A percentile compares a stretch with the other conserved stretches of the same genome.
Evolutionary conservation across 1,140 invertebrate genomes (phyloP).

Genomic region (Bombus waltoni): DNA sequence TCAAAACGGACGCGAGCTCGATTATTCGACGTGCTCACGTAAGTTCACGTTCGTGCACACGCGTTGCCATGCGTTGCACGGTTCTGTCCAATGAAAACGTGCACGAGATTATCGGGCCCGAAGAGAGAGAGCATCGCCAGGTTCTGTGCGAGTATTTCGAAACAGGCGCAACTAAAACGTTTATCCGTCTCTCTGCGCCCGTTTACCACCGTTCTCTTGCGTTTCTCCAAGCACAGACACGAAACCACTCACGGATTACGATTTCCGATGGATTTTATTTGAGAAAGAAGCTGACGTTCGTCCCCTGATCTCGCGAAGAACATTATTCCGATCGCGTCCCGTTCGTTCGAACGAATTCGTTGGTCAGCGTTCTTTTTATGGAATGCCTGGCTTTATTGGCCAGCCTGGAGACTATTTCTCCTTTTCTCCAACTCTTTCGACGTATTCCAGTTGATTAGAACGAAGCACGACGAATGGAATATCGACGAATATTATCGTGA

Average conservation of each 20-base stretch:
- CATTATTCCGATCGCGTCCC: slow-evolving; percentile 5
- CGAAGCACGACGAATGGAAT: neutral
- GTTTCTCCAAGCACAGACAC: neutral
- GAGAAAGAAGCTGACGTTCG: neutral
- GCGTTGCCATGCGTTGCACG: slow-evolving; percentile 12
- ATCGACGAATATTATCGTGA: too few species aligned
- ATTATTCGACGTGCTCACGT: slow-evolving; percentile 20
- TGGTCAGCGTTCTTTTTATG: neutral
- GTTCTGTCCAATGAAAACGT: slow-evolving; percentile 30
- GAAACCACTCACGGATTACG: neutral
- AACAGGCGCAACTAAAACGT: slow-evolving; percentile 40
- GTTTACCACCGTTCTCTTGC: neutral
- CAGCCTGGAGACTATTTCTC: too few species aligned
- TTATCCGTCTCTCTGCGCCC: slow-evolving; percentile 25
- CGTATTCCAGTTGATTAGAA: too few species aligned
- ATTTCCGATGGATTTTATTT: neutral
- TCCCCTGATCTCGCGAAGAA: neutral
- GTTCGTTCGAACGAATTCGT: neutral
- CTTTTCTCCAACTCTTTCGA: too few species aligned
- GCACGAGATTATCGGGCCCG: neutral
- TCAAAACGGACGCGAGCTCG: neutral
- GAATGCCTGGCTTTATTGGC: neutral
- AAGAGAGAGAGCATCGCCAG: neutral
- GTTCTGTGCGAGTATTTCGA: slow-evolving; percentile 19
- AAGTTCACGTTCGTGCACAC: slow-evolving; percentile 23